Evolutionary conservation across 2,113 vertebrate genomes (phyloP).

Genomic region (Triplophysa dalaica): DNA sequence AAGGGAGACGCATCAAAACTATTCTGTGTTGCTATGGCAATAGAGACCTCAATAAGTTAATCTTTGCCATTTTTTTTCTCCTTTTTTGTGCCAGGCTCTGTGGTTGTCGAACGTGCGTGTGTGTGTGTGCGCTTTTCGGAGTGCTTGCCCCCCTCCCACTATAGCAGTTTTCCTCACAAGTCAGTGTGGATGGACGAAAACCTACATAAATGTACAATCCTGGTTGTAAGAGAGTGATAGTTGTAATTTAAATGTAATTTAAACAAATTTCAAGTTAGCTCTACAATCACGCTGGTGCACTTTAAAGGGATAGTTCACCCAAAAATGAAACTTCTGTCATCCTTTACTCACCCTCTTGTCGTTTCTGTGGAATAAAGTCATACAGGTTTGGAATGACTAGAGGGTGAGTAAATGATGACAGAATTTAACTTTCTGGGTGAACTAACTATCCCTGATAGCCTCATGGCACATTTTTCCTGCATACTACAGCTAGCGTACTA

Average conservation of each 20-base stretch:
- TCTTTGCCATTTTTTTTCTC: conserved; percentile 66
- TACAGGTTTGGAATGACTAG: too few species aligned
- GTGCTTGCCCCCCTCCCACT: not conserved
- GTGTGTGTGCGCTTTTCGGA: conserved; percentile 28
- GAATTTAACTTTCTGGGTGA: too few species aligned
- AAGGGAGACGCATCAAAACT: conserved; percentile 80
- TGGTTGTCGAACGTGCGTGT: conserved; percentile 27
- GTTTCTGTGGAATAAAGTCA: too few species aligned
- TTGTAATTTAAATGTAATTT: not conserved
- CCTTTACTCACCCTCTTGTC: too few species aligned
- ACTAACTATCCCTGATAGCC: not conserved
- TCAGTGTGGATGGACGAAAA: conserved; percentile 23
- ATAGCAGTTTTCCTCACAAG: conserved; percentile 12
- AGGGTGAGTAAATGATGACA: too few species aligned
- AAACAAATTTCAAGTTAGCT: not conserved
- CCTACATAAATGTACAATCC: conserved; percentile 18
- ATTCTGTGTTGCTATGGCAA: conserved; percentile 80
- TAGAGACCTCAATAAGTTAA: conserved; percentile 78
- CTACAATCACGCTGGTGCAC: not conserved
- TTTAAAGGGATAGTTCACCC: too few species aligned
- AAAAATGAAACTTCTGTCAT: too few species aligned
- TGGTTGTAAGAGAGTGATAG: too few species aligned
- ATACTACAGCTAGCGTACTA: conserved; percentile 40
- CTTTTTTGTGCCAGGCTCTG: conserved; percentile 49
- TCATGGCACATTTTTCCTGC: not conserved